Evolutionary conservation across 2,888 invertebrate species (phyloP), one percentile per base, ranked within the genome.

Genomic region (Scelioninae gen. 1): DNA sequence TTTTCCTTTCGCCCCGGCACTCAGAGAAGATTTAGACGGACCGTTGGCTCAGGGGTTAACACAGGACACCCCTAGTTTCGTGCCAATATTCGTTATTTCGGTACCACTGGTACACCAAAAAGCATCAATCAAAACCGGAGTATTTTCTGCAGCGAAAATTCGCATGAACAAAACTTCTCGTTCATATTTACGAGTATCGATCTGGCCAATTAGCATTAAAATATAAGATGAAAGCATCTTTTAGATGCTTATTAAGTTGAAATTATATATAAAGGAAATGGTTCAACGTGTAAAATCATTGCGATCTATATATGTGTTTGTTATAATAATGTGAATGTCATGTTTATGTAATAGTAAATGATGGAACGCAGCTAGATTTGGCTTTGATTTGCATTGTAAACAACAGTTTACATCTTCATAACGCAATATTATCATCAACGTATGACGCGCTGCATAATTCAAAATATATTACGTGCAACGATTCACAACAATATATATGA

Each of bases 31-130:
- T 78, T 78, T 78, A 79, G 79, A 60, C 66, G 66, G 72, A 62
- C 74, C 80, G 80, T 74, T 80, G 68, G 74, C 55, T 80, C 80
- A 51, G 68, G 68, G 77, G 72, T 83, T 72, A 80, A 83, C 53
- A 53, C 63, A 63, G 76, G 63, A 62, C 80, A 72, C 76, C 83
- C 79, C 68, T 76, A 71, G 79, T 76, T 76, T 68, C 68, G 49
- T 76, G 71, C 80, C 74, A 80, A 79, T 79, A 79, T 79, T 83
- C 79, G 75, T 83, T 83, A 79, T 79, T 76, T 72, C 76, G 71
- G 68, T 80, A 72, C 71, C 65, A 63, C 66, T 34, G 53, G 71
- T 83, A 69, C 78, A 75, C 58, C 78, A 69, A 78, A 82, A 69
- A 75, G 65, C 75, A 74, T 75, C 76, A 55, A 65, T 78, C 71